Evolutionary conservation across 64 coral and sea anemone species (phyloP).

Genomic region (Actinia tenebrosa): DNA sequence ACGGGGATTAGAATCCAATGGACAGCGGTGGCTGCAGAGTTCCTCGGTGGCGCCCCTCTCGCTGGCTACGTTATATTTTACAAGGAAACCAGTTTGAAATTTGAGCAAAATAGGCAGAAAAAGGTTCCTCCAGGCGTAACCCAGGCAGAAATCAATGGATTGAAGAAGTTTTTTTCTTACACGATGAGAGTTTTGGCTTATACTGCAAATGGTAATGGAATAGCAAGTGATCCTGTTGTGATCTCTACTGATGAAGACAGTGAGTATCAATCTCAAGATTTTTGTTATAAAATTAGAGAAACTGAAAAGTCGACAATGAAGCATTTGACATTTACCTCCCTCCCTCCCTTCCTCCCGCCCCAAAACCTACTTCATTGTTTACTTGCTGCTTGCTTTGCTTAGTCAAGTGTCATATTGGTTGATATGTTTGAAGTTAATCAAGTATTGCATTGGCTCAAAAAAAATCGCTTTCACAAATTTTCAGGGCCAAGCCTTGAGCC

Average conservation of each 20-base stretch:
- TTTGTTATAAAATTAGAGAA: no score
- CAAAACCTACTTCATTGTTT: no score
- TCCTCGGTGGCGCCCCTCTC: neutral
- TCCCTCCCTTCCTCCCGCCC: no score
- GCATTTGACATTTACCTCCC: no score
- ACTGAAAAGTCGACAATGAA: no score
- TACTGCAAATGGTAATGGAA: slow-evolving; percentile 28
- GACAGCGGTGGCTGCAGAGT: neutral
- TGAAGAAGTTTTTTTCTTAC: slow-evolving; percentile 39
- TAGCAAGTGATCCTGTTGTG: neutral
- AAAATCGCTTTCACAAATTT: neutral
- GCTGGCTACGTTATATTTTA: slow-evolving; percentile 16
- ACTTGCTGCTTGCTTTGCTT: no score
- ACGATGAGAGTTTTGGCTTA: slow-evolving; percentile 24
- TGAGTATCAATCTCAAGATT: neutral
- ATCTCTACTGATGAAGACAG: slow-evolving; percentile 48
- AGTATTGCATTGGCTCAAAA: neutral
- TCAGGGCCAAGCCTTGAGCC: slow-evolving; percentile 26
- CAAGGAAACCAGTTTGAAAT: slow-evolving; percentile 24
- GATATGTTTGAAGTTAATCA: no score
- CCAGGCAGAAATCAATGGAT: neutral
- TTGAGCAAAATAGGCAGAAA: neutral
- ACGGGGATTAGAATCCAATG: slow-evolving; percentile 20
- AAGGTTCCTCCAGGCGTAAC: neutral
- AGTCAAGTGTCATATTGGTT: no score